Conservation (phyloP, 2,113 vertebrate genomes). For the Meleagris gallopavo region DNA sequence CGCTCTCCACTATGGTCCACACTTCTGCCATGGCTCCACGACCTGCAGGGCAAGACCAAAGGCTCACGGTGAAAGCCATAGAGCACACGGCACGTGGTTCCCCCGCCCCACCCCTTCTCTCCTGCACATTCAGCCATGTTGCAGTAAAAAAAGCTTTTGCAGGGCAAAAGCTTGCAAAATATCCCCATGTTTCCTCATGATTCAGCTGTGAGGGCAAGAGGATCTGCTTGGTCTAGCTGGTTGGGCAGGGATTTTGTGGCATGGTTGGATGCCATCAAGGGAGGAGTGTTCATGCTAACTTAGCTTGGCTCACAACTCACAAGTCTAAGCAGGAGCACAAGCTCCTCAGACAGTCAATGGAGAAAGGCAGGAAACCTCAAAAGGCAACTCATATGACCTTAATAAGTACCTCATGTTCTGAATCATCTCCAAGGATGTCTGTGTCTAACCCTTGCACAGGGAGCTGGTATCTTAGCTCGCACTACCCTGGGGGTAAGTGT, state of each 20-base stretch:
- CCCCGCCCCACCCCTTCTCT: background rate
- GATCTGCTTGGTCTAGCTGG: background rate
- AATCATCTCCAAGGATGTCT: background rate
- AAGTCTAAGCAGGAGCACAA: background rate
- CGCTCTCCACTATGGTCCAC: conserved; percentile 82
- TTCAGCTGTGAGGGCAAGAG: background rate
- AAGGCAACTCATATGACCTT: background rate
- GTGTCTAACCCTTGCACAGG: background rate
- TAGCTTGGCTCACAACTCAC: background rate
- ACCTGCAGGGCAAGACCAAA: conserved; percentile 77
- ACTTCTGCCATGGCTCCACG: conserved; percentile 96
- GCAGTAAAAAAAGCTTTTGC: too few species aligned
- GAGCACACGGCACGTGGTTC: accelerated
- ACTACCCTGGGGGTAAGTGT: background rate
- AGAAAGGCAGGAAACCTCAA: background rate
- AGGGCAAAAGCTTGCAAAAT: background rate
- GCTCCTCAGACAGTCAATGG: background rate
- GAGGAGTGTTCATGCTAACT: accelerated
- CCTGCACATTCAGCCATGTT: accelerated
- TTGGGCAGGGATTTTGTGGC: background rate
- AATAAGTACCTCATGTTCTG: background rate
- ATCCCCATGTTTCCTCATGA: background rate
- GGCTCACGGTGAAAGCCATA: background rate
- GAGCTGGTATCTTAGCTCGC: background rate
- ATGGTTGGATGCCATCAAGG: background rate